Conservation (phyloP, 2,888 invertebrate species). For the Lagria hirta region DNA sequence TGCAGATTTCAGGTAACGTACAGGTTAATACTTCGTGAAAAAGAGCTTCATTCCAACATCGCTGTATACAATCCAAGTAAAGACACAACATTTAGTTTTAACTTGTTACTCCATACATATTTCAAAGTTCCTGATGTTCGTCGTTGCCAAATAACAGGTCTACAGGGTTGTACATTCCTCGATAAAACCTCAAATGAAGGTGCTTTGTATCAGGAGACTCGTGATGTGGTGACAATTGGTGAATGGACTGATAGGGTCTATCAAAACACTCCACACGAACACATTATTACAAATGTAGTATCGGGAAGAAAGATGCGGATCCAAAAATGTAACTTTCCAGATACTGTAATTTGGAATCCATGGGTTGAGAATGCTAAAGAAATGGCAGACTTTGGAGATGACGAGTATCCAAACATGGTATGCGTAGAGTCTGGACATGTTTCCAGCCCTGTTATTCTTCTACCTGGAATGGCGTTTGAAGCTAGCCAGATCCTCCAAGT, state of each 20-base stretch:
- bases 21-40: conserved; percentile 85
- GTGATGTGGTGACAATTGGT: conserved; percentile 85
- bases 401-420: conserved; percentile 95
- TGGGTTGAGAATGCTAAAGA: conserved; percentile 93
- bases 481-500: conserved; percentile 89
- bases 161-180: conserved; percentile 77
- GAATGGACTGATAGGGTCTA: conserved; percentile 95
- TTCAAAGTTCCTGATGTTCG: conserved; percentile 94
- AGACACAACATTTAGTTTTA: conserved; percentile 87
- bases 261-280: conserved; percentile 89
- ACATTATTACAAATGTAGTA: conserved; percentile 90
- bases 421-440: conserved; percentile 95
- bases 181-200: conserved; percentile 78
- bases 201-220: conserved; percentile 83
- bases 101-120: conserved; percentile 91
- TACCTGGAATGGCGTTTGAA: conserved; percentile 90
- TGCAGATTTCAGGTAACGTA: conserved; percentile 87
- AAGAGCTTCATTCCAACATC: conserved; percentile 90
- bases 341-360: conserved; percentile 97
- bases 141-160: conserved; percentile 87
- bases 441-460: conserved; percentile 80
- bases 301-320: conserved; percentile 90
- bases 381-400: conserved; percentile 94
- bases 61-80: conserved; percentile 93
- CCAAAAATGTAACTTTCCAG: conserved; percentile 93